Percentiles rank a stretch among this genome's conserved stretches.
Evolutionary conservation across 2,113 vertebrate species (phyloP).

Genomic region (Pachypanchax playfairii): DNA sequence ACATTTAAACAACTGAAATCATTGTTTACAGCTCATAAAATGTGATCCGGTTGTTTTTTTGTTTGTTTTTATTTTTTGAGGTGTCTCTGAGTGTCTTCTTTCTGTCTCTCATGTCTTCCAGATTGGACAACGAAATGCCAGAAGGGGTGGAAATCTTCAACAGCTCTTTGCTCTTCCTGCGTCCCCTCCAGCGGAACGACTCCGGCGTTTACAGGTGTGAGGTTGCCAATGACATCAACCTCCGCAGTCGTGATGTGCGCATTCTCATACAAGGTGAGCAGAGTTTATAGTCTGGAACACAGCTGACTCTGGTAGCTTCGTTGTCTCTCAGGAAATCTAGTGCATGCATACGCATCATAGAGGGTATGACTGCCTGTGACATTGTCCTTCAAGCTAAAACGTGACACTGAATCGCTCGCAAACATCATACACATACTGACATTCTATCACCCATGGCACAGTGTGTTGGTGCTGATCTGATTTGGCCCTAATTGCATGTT

Average conservation of each 20-base stretch:
- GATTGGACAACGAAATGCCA: conserved; percentile 91
- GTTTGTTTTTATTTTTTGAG: not conserved
- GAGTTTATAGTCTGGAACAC: conserved; percentile 26
- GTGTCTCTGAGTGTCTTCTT: conserved; percentile 5
- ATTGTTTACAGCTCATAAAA: too few species aligned
- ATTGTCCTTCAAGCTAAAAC: conserved; percentile 71
- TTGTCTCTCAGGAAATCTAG: conserved; percentile 54
- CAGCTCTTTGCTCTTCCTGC: conserved; percentile 90
- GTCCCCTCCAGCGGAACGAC: conserved; percentile 90
- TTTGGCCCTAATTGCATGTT: conserved; percentile 47
- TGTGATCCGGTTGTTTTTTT: too few species aligned
- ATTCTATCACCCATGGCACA: conserved; percentile 9
- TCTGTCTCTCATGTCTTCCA: conserved; percentile 62
- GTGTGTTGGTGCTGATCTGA: conserved; percentile 39
- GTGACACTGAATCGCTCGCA: conserved; percentile 60
- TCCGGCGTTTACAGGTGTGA: conserved; percentile 94
- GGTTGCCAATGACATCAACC: conserved; percentile 91
- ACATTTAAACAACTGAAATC: too few species aligned
- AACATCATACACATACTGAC: conserved; percentile 31
- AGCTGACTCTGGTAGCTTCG: conserved; percentile 58
- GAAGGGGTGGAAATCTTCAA: conserved; percentile 88
- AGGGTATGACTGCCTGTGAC: conserved; percentile 57
- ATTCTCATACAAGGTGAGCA: conserved; percentile 92
- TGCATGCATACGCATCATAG: conserved; percentile 48
- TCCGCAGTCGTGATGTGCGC: conserved; percentile 89